phyloP scores from a whole-genome alignment of 1,140 invertebrate species.

The Muscidifurax raptorellus region DNA sequence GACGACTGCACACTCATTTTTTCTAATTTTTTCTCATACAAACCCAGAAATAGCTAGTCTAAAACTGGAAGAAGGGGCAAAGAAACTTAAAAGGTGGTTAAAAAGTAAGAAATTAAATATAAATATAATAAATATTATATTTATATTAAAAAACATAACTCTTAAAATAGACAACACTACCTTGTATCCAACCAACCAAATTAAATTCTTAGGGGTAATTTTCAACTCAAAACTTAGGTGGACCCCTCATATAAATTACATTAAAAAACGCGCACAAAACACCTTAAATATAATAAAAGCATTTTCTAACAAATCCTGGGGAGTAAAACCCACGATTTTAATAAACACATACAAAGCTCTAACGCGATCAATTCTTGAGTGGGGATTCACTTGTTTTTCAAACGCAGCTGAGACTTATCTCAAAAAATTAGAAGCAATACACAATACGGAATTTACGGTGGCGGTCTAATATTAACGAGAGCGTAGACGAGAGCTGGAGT shows the following conservation, averaged over 20 bases:
- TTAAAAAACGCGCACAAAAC: too few species aligned
- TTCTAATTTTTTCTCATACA: background rate
- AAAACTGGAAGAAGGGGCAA: background rate
- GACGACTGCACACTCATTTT: slow-evolving; percentile 39
- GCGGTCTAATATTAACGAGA: too few species aligned
- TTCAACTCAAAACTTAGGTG: slow-evolving; percentile 25
- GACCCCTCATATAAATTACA: too few species aligned
- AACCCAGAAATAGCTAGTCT: background rate
- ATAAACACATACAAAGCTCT: too few species aligned
- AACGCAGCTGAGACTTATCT: too few species aligned
- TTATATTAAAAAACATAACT: slow-evolving; percentile 17
- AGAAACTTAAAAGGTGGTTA: slow-evolving; percentile 11
- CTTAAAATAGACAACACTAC: slow-evolving; percentile 28
- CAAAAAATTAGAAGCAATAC: too few species aligned
- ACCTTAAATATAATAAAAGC: slow-evolving; percentile 47
- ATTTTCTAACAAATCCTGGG: background rate
- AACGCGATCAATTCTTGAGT: too few species aligned
- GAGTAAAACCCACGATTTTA: too few species aligned
- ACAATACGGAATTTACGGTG: too few species aligned
- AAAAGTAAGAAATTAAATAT: slow-evolving; percentile 20
- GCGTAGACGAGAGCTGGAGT: too few species aligned
- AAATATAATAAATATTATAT: slow-evolving; percentile 44
- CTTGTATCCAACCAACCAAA: slow-evolving; percentile 15
- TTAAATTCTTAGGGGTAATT: slow-evolving; percentile 52
- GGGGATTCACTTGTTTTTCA: too few species aligned